Evolutionary conservation across 2,113 vertebrate species (phyloP).

Genomic region (Tamias sibiricus): DNA sequence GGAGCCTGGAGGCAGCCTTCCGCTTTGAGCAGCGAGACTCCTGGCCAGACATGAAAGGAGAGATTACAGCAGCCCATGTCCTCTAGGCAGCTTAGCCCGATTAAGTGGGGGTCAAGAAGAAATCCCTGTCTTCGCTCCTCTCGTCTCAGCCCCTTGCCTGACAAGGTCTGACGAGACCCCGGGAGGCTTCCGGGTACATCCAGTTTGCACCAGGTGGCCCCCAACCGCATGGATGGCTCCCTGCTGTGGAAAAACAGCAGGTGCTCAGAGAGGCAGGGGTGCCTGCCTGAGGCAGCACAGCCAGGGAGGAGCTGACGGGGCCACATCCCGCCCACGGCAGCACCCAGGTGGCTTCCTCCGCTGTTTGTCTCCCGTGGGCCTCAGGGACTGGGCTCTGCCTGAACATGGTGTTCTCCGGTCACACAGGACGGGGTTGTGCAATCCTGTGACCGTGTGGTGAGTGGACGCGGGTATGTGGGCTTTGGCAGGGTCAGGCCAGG

Average conservation of each 20-base stretch:
- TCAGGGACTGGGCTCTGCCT: not conserved
- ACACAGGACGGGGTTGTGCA: slow-evolving; percentile 34
- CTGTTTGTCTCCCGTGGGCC: not conserved
- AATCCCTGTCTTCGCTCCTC: not conserved
- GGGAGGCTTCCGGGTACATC: accelerated
- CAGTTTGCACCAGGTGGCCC: accelerated
- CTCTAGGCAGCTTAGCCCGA: slow-evolving; percentile 38
- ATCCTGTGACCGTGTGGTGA: slow-evolving; percentile 31
- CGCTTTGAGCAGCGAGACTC: slow-evolving; percentile 10
- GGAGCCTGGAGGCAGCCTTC: not conserved
- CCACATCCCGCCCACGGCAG: accelerated
- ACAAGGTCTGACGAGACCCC: accelerated
- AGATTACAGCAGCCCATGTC: slow-evolving; percentile 8
- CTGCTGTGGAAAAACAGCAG: accelerated
- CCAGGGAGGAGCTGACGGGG: accelerated
- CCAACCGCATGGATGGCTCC: accelerated
- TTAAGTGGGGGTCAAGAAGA: slow-evolving; percentile 5
- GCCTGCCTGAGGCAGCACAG: accelerated
- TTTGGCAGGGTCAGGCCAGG: slow-evolving; percentile 57
- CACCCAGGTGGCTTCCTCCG: not conserved
- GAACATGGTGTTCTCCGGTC: slow-evolving; percentile 47
- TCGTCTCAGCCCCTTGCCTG: not conserved
- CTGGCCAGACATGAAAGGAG: slow-evolving; percentile 73
- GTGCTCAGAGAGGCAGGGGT: accelerated
- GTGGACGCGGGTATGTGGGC: slow-evolving; percentile 40